Evolutionary conservation across 2,113 vertebrate genomes (phyloP), one percentile per base, ranked within the genome.

Genomic region (Gracilinanus agilis): DNA sequence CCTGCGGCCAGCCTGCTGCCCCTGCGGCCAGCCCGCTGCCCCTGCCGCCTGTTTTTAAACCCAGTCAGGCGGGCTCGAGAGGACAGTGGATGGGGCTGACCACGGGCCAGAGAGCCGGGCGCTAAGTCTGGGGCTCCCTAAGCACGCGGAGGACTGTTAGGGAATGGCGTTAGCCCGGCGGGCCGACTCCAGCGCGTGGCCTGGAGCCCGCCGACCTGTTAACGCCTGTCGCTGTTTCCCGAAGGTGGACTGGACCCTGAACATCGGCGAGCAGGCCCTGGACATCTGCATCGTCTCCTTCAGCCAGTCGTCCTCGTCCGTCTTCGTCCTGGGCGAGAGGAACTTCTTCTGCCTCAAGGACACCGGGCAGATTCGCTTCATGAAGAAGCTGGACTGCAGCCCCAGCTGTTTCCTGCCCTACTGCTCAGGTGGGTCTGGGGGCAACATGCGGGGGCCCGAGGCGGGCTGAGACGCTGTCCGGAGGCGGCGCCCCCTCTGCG

Each of bases 361-460:
- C 97, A 99, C 99, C 25, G 99, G 99, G 2, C 99, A 99, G 97
- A 99, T 99, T 96, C 99, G 99, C 92, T 99, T 99, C 98, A 99
- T 99, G 99, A 99, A 99, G 98, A 99, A 99, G 93, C 98, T 99
- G 94, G 99, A 99, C 97, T 99, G 98, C 98, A 99, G 98, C 97
- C 99, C 99, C 9, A 99, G 99, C 98, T 99, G 99, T 98, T 99
- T 99, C 98, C 98, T 99, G 93, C 99, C 99, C 8, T 99, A 99
- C 54, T 97, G 99, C 96, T 99, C 99, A 99, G 99, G 99, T 99
- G 97, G 97, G 98, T 83, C 8, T 40, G 9, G 19, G 23, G 23
- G 94, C 21, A 34, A 0, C 21, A 34, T 9, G 67, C n/a, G 56
- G 9, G 49, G 49, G 49, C 3, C 5, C 49, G 49, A 3, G 49